Conservation (phyloP, 2,797 vertebrate genomes). For the Microctenopoma lineatum region DNA sequence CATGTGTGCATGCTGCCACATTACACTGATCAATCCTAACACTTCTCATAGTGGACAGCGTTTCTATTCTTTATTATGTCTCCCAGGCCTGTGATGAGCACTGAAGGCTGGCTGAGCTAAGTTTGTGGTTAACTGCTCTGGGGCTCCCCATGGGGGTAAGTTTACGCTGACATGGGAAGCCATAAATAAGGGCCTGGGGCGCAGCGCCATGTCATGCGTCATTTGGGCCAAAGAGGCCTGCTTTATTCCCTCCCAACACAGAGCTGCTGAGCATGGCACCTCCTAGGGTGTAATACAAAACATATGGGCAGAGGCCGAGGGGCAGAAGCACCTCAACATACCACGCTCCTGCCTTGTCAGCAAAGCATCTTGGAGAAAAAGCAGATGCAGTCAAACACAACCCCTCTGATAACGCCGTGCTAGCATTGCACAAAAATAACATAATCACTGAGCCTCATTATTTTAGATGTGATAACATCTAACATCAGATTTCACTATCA, state of each 20-base stretch:
- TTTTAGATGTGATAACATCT: conserved; percentile 16
- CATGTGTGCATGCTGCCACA: conserved; percentile 53
- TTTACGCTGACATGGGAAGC: conserved; percentile 84
- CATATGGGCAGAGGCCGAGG: conserved; percentile 80
- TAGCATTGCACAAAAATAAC: conserved; percentile 9
- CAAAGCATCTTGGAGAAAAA: conserved; percentile 72
- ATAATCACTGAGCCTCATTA: background rate
- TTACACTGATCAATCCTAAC: conserved; percentile 26
- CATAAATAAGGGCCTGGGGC: conserved; percentile 84
- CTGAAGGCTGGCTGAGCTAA: conserved; percentile 56
- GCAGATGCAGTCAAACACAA: conserved; percentile 61
- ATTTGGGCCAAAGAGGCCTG: conserved; percentile 81
- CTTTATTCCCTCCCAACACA: conserved; percentile 77
- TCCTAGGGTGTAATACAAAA: conserved; percentile 84
- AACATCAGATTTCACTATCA: background rate
- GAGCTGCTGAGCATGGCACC: conserved; percentile 80
- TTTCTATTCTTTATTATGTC: conserved; percentile 41
- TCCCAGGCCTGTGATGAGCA: conserved; percentile 55
- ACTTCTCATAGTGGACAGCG: conserved; percentile 45
- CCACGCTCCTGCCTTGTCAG: conserved; percentile 75
- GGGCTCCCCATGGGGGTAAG: conserved; percentile 77
- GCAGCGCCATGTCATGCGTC: conserved; percentile 83
- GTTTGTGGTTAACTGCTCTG: conserved; percentile 63
- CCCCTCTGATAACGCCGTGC: conserved; percentile 50
- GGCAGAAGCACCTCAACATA: conserved; percentile 76